Conservation (phyloP, 2,888 invertebrate species). For the Chelonus formosanus region DNA sequence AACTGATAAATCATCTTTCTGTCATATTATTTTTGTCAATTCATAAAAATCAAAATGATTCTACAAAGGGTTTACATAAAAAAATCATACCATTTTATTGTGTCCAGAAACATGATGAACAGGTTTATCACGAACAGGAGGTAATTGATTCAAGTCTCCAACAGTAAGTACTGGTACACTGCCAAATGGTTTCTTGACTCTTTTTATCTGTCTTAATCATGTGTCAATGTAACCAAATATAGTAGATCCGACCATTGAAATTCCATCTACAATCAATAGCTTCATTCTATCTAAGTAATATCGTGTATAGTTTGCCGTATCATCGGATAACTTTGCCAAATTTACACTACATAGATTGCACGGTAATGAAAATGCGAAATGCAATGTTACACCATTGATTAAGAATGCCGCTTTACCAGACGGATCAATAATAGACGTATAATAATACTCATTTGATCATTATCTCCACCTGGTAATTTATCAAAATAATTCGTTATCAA, state of each 20-base stretch:
- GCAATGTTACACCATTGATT: constrained; percentile 48
- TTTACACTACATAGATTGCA: constrained; percentile 22
- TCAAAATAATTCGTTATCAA: constrained; percentile 40
- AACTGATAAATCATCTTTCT: constrained; percentile 47
- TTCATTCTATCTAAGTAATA: constrained; percentile 41
- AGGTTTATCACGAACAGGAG: constrained; percentile 48
- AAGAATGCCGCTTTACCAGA: constrained; percentile 48
- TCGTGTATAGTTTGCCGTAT: constrained; percentile 40
- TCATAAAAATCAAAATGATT: constrained; percentile 46
- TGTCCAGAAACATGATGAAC: constrained; percentile 38
- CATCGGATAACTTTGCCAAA: constrained; percentile 30
- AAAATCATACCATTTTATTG: constrained; percentile 19
- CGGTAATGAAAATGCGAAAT: constrained; percentile 46
- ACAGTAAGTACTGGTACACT: constrained; percentile 53
- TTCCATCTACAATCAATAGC: constrained; percentile 55
- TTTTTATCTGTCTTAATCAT: constrained; percentile 51
- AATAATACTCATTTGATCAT: constrained; percentile 41
- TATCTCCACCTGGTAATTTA: constrained; percentile 36
- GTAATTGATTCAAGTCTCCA: constrained; percentile 56
- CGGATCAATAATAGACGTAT: constrained; percentile 43
- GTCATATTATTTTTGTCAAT: constrained; percentile 51
- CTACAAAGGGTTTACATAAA: constrained; percentile 41
- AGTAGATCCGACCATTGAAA: constrained; percentile 52
- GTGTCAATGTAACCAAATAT: constrained; percentile 47
- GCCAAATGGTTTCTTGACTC: constrained; percentile 48